Base-by-base conservation (phyloP, 2,113 vertebrate species). In the Ammodramus savannarum region DNA sequence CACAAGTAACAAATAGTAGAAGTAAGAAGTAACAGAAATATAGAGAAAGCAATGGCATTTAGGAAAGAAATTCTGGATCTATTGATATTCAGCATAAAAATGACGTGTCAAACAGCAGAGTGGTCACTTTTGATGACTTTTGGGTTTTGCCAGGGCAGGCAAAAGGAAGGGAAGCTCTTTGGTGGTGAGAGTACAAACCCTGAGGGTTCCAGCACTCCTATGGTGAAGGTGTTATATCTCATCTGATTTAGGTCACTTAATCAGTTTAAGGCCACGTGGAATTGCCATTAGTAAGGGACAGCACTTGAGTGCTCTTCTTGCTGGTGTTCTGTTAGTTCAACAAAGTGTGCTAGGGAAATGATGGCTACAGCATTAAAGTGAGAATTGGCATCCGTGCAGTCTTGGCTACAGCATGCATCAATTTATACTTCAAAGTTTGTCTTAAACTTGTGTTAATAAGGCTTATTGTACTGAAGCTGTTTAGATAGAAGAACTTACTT, bases 211-310 rank as follows among this genome's bases (percentile, higher is more conserved):
- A 75, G 29, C 3, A 2, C 14, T 88, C 12, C 26, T 32, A 18
- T 6, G 6, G 46, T 22, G 57, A 26, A 76, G 54, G 71, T 7
- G 15, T 85, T 79, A 3, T 4, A 15, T 38, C 82, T 85, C 44
- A 21, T 36, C 58, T 95, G 54, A 77, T 91, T 74, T 74, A 91
- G 74, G 62, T 79, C 41, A 36, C 48, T 87, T 93, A 63, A 89
- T 87, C 77, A 82, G 62, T 94, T 95, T 85, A 87, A 90, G 49
- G 38, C 65, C 29, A 41, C 0, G 7, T 76, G 77, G 89, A 85
- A 63, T 72, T 91, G 49, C 87, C 48, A 11, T 68, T 87, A 87
- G 34, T 48, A 58, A 93, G 44, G 49, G 67, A 31, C 62, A 91
- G 43, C 49, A 44, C 20, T 65, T 21, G 34, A 57, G 32, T 51